These are phyloP conservation scores for Achlya flavicornis DNA, from an alignment of 2,888 invertebrate species.

Conservation along the genomic window DNA sequence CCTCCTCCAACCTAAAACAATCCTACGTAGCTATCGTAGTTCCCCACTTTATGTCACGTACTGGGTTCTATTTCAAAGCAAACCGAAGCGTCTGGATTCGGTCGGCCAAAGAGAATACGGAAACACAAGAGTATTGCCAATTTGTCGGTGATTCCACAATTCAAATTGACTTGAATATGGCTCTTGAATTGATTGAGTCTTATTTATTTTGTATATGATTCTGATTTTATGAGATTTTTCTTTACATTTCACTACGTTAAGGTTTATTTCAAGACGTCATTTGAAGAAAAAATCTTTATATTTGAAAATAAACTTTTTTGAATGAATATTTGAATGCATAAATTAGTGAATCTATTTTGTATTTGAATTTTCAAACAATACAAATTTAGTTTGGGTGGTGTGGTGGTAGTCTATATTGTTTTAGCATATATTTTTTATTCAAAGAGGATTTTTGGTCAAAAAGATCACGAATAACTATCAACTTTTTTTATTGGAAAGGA, in stretches of 20 bases:
- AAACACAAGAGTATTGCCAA: conserved; percentile 12
- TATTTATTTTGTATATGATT: not conserved
- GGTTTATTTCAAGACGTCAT: too few species aligned
- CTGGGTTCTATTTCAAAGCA: conserved; percentile 12
- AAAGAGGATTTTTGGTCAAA: too few species aligned
- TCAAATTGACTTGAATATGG: conserved; percentile 9
- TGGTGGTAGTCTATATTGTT: too few species aligned
- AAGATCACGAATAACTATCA: too few species aligned
- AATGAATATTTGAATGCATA: too few species aligned
- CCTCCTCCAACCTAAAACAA: not conserved
- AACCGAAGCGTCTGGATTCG: conserved; percentile 5
- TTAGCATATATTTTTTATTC: too few species aligned
- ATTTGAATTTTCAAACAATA: too few species aligned
- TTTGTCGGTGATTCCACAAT: conserved; percentile 10
- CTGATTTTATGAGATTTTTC: not conserved
- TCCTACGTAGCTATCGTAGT: not conserved
- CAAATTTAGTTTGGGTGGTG: too few species aligned
- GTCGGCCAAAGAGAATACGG: conserved; percentile 11
- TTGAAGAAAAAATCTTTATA: too few species aligned
- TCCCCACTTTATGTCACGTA: not conserved
- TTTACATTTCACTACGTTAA: not conserved
- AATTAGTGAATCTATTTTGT: too few species aligned
- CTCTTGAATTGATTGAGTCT: conserved; percentile 9
- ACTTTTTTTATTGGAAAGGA: too few species aligned
- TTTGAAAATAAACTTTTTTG: too few species aligned